These are phyloP conservation scores for Oligia fasciuncula DNA, from an alignment of 2,888 invertebrate genomes.

Conservation along the genomic window DNA sequence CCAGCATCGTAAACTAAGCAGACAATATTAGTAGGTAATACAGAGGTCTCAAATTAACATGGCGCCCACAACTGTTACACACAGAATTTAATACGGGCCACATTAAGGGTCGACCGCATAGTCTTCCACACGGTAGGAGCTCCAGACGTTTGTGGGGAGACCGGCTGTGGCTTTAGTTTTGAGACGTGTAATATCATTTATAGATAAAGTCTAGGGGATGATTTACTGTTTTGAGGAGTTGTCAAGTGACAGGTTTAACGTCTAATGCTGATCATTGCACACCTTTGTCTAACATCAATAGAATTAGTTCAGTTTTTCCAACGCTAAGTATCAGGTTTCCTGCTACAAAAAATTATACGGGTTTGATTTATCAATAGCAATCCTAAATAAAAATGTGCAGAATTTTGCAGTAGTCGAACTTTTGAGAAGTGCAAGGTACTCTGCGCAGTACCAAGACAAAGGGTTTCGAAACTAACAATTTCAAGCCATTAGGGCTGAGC, in stretches of 20 bases:
- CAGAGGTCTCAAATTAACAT: slow-evolving; percentile 66
- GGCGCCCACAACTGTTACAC: slow-evolving; percentile 66
- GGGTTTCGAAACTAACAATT: too few species aligned
- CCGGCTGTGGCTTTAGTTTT: slow-evolving; percentile 7
- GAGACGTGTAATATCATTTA: not conserved
- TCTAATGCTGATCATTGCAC: not conserved
- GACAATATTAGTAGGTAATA: slow-evolving; percentile 63
- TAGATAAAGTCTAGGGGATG: not conserved
- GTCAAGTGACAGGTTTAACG: too few species aligned
- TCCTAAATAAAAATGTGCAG: not conserved
- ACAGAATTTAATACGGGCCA: slow-evolving; percentile 69
- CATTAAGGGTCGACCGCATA: slow-evolving; percentile 66
- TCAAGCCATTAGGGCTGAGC: not conserved
- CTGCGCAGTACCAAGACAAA: too few species aligned
- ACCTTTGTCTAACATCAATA: not conserved
- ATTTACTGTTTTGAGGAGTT: not conserved
- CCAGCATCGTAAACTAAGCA: slow-evolving; percentile 49
- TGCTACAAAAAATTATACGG: not conserved
- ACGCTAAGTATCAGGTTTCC: not conserved
- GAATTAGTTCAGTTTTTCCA: too few species aligned
- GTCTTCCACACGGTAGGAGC: slow-evolving; percentile 59
- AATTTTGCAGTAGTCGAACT: not conserved
- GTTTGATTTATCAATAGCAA: not conserved
- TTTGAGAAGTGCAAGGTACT: not conserved
- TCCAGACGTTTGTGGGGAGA: slow-evolving; percentile 48